Percentiles rank a stretch among this genome's conserved stretches.
These are phyloP conservation scores for Drosophila quadrilineata DNA, from an alignment of 1,140 invertebrate genomes.

Conservation along the genomic window DNA sequence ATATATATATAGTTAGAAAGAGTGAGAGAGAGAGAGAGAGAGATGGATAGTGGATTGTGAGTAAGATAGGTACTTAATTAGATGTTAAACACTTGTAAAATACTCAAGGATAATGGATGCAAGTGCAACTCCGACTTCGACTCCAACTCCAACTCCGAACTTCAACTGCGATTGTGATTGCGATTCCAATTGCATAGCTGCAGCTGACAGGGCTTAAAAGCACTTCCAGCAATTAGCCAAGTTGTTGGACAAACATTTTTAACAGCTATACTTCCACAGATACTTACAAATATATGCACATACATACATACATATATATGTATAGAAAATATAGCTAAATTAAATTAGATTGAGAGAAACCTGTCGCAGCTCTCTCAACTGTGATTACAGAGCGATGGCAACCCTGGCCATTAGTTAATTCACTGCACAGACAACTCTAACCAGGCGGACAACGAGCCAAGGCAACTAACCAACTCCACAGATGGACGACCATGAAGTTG, in stretches of 20 bases:
- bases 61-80: conserved; percentile 76
- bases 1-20: no score
- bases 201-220: not conserved
- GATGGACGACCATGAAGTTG: no score
- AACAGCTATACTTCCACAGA: conserved; percentile 12
- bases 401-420: conserved; percentile 75
- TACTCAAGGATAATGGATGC: conserved; percentile 70
- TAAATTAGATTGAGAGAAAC: no score
- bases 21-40: no score
- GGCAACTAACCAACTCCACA: conserved; percentile 60
- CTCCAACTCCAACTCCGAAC: no score
- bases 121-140: conserved; percentile 26
- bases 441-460: no score
- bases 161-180: not conserved
- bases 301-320: no score
- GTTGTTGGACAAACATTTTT: not conserved
- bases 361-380: not conserved
- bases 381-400: conserved; percentile 2
- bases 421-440: conserved; percentile 60
- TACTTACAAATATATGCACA: conserved; percentile 60
- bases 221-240: conserved; percentile 19
- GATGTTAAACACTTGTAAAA: conserved; percentile 78
- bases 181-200: not conserved
- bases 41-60: no score
- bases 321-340: no score